Evolutionary conservation across 2,113 vertebrate genomes (phyloP).

Genomic region (Phaetusa simplex): DNA sequence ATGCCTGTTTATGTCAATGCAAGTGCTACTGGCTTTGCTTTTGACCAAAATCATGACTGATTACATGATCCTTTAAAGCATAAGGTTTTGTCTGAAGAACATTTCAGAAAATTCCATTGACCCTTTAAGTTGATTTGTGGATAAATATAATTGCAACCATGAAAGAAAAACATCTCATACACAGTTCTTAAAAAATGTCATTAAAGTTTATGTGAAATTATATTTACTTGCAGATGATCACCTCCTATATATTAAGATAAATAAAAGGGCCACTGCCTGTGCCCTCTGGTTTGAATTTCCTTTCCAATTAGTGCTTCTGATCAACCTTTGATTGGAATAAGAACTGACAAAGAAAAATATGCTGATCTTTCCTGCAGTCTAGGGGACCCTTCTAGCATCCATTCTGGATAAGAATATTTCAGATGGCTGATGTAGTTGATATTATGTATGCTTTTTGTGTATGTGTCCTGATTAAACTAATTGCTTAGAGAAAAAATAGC

Average conservation of each 20-base stretch:
- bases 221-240: not conserved
- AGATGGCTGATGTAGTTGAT: not conserved
- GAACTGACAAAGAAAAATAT: not conserved
- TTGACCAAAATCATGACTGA: not conserved
- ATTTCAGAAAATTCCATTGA: not conserved
- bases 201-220: not conserved
- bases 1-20: not conserved
- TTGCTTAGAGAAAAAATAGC: not conserved
- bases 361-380: not conserved
- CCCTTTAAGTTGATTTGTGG: not conserved
- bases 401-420: not conserved
- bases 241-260: not conserved
- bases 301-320: not conserved
- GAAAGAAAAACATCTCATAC: not conserved
- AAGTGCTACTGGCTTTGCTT: not conserved
- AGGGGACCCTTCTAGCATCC: not conserved
- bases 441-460: not conserved
- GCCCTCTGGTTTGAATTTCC: not conserved
- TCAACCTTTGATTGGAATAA: not conserved
- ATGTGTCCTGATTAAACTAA: not conserved
- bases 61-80: not conserved
- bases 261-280: not conserved
- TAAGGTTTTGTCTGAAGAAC: not conserved
- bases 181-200: not conserved
- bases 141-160: not conserved